A percentile compares a stretch with the other conserved stretches of the same genome.
phyloP scores from a whole-genome alignment of 2,888 invertebrate species.

The Zygothrica quintamaculata region DNA sequence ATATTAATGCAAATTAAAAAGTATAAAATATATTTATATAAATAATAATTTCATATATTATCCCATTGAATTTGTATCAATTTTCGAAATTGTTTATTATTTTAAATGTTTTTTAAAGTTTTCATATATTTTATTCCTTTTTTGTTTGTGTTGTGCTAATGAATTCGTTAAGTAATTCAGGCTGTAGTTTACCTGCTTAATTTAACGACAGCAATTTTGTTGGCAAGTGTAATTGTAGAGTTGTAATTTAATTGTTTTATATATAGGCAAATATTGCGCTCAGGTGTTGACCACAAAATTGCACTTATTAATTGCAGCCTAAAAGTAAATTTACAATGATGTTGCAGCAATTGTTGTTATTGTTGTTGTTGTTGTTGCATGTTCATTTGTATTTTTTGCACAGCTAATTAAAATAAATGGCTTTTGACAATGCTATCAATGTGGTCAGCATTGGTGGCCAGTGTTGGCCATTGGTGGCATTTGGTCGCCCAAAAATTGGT shows the following conservation, averaged over 20 bases:
- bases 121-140: too few species aligned
- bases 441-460: conserved; percentile 18
- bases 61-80: too few species aligned
- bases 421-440: conserved; percentile 63
- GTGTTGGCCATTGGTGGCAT: conserved; percentile 2
- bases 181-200: too few species aligned
- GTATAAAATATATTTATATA: too few species aligned
- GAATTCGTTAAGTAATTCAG: too few species aligned
- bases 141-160: too few species aligned
- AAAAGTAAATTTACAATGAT: conserved; percentile 40
- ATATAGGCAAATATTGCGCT: too few species aligned
- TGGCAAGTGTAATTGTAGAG: neutral
- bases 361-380: conserved; percentile 12
- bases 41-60: too few species aligned
- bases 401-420: conserved; percentile 77
- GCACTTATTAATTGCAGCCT: conserved; percentile 62
- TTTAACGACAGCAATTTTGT: too few species aligned
- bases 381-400: conserved; percentile 9
- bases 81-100: too few species aligned
- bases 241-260: conserved; percentile 2
- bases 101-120: too few species aligned
- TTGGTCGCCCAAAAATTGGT: conserved; percentile 40
- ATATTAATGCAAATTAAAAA: too few species aligned
- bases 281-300: conserved; percentile 53
- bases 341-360: conserved; percentile 1